A percentile compares a stretch with the other conserved stretches of the same genome.
These are phyloP conservation scores for Subacronicta megacephala DNA, from an alignment of 2,888 invertebrate species.

Conservation along the genomic window DNA sequence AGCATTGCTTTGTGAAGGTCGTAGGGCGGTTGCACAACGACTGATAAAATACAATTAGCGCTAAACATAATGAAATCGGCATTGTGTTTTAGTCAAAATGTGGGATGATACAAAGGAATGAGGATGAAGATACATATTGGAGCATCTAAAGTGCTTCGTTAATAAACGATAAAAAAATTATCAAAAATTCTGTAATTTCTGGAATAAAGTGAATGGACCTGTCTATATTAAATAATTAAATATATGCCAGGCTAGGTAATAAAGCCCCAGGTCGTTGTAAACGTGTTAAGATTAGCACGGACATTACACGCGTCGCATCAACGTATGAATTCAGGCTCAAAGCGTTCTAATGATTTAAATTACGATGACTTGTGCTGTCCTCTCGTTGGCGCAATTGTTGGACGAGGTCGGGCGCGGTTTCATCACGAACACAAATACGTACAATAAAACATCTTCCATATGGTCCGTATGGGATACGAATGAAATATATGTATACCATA, in stretches of 20 bases:
- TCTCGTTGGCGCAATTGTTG: conserved; percentile 81
- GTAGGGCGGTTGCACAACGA: conserved; percentile 1
- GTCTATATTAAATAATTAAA: too few species aligned
- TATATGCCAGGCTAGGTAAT: too few species aligned
- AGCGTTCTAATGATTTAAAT: conserved; percentile 79
- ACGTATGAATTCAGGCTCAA: conserved; percentile 40
- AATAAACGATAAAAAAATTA: too few species aligned
- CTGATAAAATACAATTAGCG: not conserved
- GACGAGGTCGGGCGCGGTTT: conserved; percentile 82
- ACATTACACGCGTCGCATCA: conserved; percentile 37
- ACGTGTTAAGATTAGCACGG: conserved; percentile 39
- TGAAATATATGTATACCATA: conserved; percentile 32
- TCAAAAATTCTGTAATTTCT: too few species aligned
- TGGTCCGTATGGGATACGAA: conserved; percentile 56
- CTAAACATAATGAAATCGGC: not conserved
- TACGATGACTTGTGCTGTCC: conserved; percentile 79
- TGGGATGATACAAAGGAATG: too few species aligned
- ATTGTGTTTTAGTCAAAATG: not conserved
- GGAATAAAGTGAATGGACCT: too few species aligned
- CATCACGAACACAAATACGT: conserved; percentile 78
- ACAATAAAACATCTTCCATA: conserved; percentile 73
- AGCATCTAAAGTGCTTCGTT: too few species aligned
- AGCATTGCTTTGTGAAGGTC: not conserved
- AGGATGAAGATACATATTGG: too few species aligned
- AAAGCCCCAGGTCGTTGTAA: not conserved